Base-by-base conservation (phyloP, 2,113 vertebrate genomes). In the Labeo catla region DNA sequence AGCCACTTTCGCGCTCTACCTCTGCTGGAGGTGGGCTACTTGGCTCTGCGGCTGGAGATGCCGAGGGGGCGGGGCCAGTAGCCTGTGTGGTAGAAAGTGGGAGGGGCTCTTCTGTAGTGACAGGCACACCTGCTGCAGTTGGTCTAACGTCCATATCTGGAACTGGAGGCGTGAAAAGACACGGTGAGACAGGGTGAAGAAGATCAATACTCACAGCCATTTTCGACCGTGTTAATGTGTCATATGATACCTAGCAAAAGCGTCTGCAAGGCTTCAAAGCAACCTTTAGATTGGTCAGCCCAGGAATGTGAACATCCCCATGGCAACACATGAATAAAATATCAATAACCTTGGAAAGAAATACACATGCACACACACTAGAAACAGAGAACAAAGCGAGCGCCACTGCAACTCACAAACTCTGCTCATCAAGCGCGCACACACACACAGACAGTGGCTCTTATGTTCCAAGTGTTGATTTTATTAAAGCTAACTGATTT, bases 81-180 rank as follows among this genome's bases (percentile, higher is more conserved):
- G 95, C 94, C 90, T 95, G 95, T 63, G 95, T 95, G 77, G 95
- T 96, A 84, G 95, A 95, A 63, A 93, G 90, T 59, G 93, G 88
- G 81, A 94, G 87, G 82, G 94, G 90, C 86, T 94, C 93, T 12
- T 94, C 92, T 11, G 95, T 95, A 76, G 93, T 94, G 89, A 93
- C 93, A 68, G 86, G 77, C 80, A 93, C 89, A 4, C 86, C 84
- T 73, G 49, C 76, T n/a, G 90, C 88, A 19, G 93, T 95, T 23
- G 94, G 92, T 81, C 86, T 93, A 77, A 91, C 12, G 0, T 90
- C 78, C 39, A 91, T 81, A 8, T 93, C 94, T 61, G 93, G 92
- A 84, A 93, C 95, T 95, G 81, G 10, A 80, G 84, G 70, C n/a
- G 61, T 86, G 54, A 43, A 36, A 84, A 84, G 3, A 78, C 49